These are phyloP conservation scores for Hypselothyrea guttata DNA, from an alignment of 2,888 invertebrate species.

Conservation along the genomic window DNA sequence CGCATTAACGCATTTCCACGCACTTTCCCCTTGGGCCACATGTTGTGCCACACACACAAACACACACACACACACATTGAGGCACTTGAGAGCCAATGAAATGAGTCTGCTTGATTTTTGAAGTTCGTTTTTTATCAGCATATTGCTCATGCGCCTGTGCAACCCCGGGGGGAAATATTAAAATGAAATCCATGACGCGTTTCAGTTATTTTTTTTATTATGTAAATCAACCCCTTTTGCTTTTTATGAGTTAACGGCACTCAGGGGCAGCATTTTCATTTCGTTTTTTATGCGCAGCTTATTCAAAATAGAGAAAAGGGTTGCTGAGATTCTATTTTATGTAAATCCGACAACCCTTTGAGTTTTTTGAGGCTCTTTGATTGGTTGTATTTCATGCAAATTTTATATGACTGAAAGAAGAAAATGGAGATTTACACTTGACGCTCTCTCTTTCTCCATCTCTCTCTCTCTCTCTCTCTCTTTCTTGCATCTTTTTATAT, in stretches of 20 bases:
- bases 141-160: conserved; percentile 55
- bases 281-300: conserved; percentile 56
- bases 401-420: conserved; percentile 12
- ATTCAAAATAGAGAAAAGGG: conserved; percentile 74
- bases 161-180: conserved; percentile 65
- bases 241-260: conserved; percentile 35
- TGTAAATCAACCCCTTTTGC: conserved; percentile 81
- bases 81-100: conserved; percentile 66
- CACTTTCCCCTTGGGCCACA: conserved; percentile 39
- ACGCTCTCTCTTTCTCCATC: not conserved
- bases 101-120: conserved; percentile 47
- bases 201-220: conserved; percentile 49
- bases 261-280: conserved; percentile 32
- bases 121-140: conserved; percentile 46
- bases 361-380: conserved; percentile 29
- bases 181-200: conserved; percentile 67
- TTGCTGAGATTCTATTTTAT: conserved; percentile 68
- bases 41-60: conserved; percentile 24
- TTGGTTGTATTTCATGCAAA: conserved; percentile 51
- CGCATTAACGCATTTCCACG: conserved; percentile 4
- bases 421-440: conserved; percentile 36
- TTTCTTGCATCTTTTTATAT: too few relatives aligned
- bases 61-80: conserved; percentile 1
- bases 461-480: not conserved
- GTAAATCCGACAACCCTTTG: conserved; percentile 73